Percentiles rank a stretch among this genome's conserved stretches.
These are phyloP conservation scores for Drosophila lacteicornis DNA, from an alignment of 1,140 invertebrate species.

Conservation along the genomic window DNA sequence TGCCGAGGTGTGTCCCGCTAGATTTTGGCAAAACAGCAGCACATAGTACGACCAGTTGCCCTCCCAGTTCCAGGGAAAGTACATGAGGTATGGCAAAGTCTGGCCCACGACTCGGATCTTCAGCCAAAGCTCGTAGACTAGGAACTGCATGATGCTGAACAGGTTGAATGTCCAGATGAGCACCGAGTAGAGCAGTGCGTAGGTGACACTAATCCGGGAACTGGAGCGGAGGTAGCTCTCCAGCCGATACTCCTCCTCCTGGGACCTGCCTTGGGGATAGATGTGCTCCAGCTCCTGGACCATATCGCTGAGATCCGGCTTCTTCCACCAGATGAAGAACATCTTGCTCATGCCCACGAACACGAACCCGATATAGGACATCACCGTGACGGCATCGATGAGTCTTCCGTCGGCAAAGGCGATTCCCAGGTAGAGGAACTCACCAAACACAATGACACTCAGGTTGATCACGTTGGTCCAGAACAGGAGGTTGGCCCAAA, in stretches of 20 bases:
- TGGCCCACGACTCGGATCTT: conserved; percentile 38
- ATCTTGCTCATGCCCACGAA: conserved; percentile 68
- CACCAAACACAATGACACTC: conserved; percentile 14
- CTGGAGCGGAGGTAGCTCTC: conserved; percentile 50
- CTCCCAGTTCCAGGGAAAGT: conserved; percentile 59
- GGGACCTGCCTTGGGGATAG: conserved; percentile 40
- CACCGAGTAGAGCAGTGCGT: conserved; percentile 63
- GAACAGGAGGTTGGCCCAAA: conserved; percentile 42
- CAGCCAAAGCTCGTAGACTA: conserved; percentile 64
- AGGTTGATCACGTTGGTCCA: conserved; percentile 63
- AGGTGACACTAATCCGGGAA: conserved; percentile 54
- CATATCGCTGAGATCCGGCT: conserved; percentile 46
- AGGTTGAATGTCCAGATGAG: conserved; percentile 79
- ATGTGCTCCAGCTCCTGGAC: conserved; percentile 54
- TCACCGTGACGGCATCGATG: conserved; percentile 59
- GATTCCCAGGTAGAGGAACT: conserved; percentile 53
- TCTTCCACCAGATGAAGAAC: conserved; percentile 63
- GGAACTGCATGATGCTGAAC: conserved; percentile 60
- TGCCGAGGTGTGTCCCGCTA: conserved; percentile 70
- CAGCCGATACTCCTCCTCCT: conserved; percentile 52
- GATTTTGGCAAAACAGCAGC: conserved; percentile 42
- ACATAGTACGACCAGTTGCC: conserved; percentile 63
- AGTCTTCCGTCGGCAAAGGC: conserved; percentile 39
- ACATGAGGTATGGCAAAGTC: conserved; percentile 63
- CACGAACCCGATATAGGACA: conserved; percentile 77